Conservation (phyloP, 2,888 invertebrate species). For the Hydrotaea cyrtoneurina region DNA sequence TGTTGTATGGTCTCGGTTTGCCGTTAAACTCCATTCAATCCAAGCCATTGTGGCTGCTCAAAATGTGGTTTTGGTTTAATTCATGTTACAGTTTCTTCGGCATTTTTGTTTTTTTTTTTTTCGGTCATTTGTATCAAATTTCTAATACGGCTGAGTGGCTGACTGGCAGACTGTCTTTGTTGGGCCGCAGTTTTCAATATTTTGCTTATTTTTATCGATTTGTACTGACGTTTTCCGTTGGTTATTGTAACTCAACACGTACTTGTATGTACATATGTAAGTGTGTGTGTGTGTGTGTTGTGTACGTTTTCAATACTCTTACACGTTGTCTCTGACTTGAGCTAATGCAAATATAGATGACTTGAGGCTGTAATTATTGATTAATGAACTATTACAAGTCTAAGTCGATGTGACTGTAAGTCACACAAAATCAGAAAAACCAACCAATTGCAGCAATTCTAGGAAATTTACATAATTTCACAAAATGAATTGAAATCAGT, state of each 20-base stretch:
- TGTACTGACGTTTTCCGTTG: slow-evolving; percentile 12
- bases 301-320: background rate
- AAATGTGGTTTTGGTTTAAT: background rate
- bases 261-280: background rate
- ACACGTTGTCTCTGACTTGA: slow-evolving; percentile 12
- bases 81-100: slow-evolving; percentile 29
- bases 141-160: slow-evolving; percentile 28
- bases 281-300: background rate
- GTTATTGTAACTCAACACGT: slow-evolving; percentile 2
- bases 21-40: slow-evolving; percentile 18
- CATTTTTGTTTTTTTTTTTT: slow-evolving; percentile 17
- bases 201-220: slow-evolving; percentile 25
- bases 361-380: slow-evolving; percentile 42
- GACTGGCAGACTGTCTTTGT: background rate
- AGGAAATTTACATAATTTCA: background rate
- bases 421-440: background rate
- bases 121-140: slow-evolving; percentile 53
- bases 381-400: slow-evolving; percentile 44
- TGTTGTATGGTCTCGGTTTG: background rate
- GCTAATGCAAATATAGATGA: slow-evolving; percentile 24
- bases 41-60: background rate
- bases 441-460: background rate
- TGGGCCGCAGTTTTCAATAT: slow-evolving; percentile 10
- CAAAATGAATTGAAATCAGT: background rate
- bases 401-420: background rate